phyloP scores from a whole-genome alignment of 64 coral and sea anemone species.

The Montipora capricornis region DNA sequence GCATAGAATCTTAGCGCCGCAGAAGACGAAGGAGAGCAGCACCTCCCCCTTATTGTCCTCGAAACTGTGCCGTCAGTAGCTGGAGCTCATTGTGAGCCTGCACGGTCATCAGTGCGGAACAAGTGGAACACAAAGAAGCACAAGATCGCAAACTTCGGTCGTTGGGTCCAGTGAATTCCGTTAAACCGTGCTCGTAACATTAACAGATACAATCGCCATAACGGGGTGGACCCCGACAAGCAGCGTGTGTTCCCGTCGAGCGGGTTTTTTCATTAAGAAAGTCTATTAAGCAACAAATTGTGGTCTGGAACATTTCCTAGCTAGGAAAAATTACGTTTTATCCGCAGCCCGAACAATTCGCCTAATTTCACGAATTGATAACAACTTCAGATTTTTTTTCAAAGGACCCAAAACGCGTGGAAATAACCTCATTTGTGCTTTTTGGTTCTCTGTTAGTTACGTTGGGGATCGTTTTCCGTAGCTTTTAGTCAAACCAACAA shows the following conservation, averaged over 20 bases:
- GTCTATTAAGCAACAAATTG: too few relatives aligned
- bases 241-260: conserved; percentile 18
- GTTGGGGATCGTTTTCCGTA: too few relatives aligned
- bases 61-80: background rate
- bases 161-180: conserved; percentile 7
- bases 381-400: too few relatives aligned
- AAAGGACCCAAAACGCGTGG: too few relatives aligned
- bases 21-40: background rate
- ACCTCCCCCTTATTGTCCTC: conserved; percentile 18
- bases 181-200: background rate
- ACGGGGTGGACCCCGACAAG: conserved; percentile 39
- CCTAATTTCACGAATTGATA: too few relatives aligned
- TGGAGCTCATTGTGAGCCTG: conserved; percentile 28
- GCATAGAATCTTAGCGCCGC: conserved; percentile 12
- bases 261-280: too few relatives aligned
- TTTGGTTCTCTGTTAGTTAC: too few relatives aligned
- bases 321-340: too few relatives aligned
- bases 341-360: too few relatives aligned
- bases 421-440: too few relatives aligned
- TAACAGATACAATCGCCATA: conserved; percentile 38
- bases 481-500: too few relatives aligned
- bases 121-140: conserved; percentile 25
- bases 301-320: too few relatives aligned
- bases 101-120: conserved; percentile 46
- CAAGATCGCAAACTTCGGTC: background rate